These are phyloP conservation scores for Lordiphosa stackelbergi DNA, from an alignment of 1,140 invertebrate species.

Conservation along the genomic window DNA sequence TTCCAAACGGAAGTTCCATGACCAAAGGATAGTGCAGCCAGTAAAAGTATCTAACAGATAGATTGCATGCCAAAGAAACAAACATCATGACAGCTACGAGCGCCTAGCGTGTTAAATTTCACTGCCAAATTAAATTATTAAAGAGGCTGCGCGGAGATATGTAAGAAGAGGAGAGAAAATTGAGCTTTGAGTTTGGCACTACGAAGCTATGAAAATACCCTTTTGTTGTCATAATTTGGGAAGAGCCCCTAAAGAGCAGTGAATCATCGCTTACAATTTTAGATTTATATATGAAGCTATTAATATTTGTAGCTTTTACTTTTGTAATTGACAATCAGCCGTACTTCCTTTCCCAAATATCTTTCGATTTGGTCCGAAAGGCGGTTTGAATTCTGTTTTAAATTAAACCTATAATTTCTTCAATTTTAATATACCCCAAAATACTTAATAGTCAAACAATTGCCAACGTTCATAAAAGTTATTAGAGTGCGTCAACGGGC, in stretches of 20 bases:
- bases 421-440: slow-evolving; percentile 23
- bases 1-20: slow-evolving; percentile 50
- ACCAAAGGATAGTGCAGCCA: slow-evolving; percentile 42
- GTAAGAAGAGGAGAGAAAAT: not conserved
- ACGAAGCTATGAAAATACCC: slow-evolving; percentile 20
- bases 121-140: slow-evolving; percentile 64
- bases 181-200: not conserved
- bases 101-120: slow-evolving; percentile 45
- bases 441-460: slow-evolving; percentile 40
- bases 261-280: too few relatives aligned
- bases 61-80: slow-evolving; percentile 46
- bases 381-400: too few relatives aligned
- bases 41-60: slow-evolving; percentile 55
- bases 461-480: slow-evolving; percentile 61
- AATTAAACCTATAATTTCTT: too few relatives aligned
- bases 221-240: not conserved
- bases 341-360: too few relatives aligned
- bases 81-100: slow-evolving; percentile 4
- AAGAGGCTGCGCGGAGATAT: slow-evolving; percentile 28
- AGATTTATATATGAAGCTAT: too few relatives aligned
- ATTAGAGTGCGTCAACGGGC: slow-evolving; percentile 67
- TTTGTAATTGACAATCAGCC: too few relatives aligned
- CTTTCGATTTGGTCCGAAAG: too few relatives aligned
- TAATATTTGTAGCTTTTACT: too few relatives aligned
- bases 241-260: too few relatives aligned